These are phyloP conservation scores for Chloroceryle amazona DNA, from an alignment of 2,797 vertebrate species.

Conservation along the genomic window DNA sequence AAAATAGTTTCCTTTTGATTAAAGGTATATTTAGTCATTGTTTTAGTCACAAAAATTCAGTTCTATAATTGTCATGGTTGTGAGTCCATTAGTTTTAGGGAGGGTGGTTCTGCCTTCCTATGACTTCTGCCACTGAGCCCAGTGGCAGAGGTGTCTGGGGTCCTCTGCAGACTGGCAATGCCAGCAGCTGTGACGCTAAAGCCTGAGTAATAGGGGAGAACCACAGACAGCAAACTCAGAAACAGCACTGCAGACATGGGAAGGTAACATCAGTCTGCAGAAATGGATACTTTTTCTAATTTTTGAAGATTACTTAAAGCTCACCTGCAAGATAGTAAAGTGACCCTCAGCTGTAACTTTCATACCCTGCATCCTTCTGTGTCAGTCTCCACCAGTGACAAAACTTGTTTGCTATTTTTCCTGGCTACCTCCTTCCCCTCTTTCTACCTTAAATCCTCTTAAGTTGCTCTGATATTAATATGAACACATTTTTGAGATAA, in stretches of 20 bases:
- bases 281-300: neutral
- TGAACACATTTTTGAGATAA: neutral
- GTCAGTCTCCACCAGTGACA: neutral
- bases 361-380: neutral
- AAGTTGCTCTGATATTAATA: neutral
- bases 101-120: neutral
- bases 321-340: neutral
- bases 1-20: conserved; percentile 15
- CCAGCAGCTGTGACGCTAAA: neutral
- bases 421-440: neutral
- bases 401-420: neutral
- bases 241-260: neutral
- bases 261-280: neutral
- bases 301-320: neutral
- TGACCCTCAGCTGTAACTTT: neutral
- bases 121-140: neutral
- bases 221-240: neutral
- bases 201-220: neutral
- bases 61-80: neutral
- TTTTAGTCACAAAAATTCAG: neutral
- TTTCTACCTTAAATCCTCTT: neutral
- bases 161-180: neutral
- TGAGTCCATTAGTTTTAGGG: neutral
- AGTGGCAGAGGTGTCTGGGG: neutral
- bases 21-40: neutral